Base-by-base conservation (phyloP, 2,888 invertebrate genomes). In the Cryptocephalus moraei region DNA sequence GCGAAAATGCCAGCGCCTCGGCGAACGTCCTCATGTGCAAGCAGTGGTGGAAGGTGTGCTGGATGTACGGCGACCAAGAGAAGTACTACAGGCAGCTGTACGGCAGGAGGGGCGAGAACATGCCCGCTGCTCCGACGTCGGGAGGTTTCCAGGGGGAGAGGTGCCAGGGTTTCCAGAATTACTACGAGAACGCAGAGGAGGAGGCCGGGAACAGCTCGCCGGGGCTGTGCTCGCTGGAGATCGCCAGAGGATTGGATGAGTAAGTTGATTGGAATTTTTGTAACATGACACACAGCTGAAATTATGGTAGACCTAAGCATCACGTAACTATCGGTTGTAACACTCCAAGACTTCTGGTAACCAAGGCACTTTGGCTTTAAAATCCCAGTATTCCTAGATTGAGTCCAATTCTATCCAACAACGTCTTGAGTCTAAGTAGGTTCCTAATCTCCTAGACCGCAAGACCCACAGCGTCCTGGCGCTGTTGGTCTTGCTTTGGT, bases 31-130 rank as follows among this genome's bases (percentile, higher is more conserved):
- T 86, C 54, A 86, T 86, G 81, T 86, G 86, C 74, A 84, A 84
- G 69, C 86, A 88, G 75, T 89, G 89, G 88, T 89, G 89, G 89
- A 86, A 86, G 70, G 88, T 88, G 51, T 89, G 89, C 65, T 88
- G 87, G 82, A 82, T 89, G 78, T 83, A 88, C 65, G 89, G 88
- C 43, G 87, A 86, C 69, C 85, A 86, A 64, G 85, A 87, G 64
- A 88, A 88, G 65, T 86, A 87, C 73, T 89, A 89, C 74, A 74
- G 87, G 61, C 86, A 88, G 65, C 74, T 88, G 51, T 89, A 89
- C 68, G 86, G 84, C 52, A 68, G 61, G 50, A 57, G 56, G 36
- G 11, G 41, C 2, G 8, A 31, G 11, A 12, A 6, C 33, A 1
- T 10, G 31, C 43, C 33, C 12, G 31, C 11, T 43, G 33, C 9